Evolutionary conservation across 23 tunicate species (phyloP), one percentile per base, ranked within the genome.

Genomic region (Halocynthia roretzi): DNA sequence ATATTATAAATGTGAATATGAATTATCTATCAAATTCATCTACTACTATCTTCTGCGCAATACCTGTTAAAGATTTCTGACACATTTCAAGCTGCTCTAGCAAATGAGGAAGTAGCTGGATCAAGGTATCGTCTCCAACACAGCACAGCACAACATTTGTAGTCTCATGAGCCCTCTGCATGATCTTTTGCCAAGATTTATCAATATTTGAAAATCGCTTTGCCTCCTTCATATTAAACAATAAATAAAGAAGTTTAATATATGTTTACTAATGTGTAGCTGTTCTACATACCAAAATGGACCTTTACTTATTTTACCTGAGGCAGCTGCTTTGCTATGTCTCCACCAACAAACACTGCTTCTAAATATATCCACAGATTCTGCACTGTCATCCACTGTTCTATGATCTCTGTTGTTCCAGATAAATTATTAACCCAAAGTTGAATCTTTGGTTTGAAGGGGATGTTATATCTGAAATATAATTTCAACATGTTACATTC

Each of bases 301-400:
- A 12, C 11, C 2, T 12, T 11, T 65, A 65, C 9, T 19, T 19
- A 78, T 84, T 0, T 61, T 52, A 83, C 96, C 82, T 93, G 98
- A 8, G 98, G 98, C 50, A 93, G 80, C 64, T 93, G 98, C 64
- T 93, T 93, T 9, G 98, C 98, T 54, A 93, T 93, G 64, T 93
- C 98, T 11, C 98, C 98, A 50, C 98, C 98, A 5, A 93, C 98
- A 72, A 93, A 93, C 31, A 93, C 98, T 57, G 98, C 98, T 80
- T 93, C 98, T 6, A 93, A 78, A 62, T 93, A 93, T 31, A 93
- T 88, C 98, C 98, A 93, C 53, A 93, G 64, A 62, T 93, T 93
- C 73, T 93, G 98, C 52, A 85, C 90, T 10, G 93, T 89, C 87
- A 93, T 84, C 94, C 93, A 89, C 57, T 93, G 98, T 66, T 93